Base-by-base conservation (phyloP, 2,888 invertebrate genomes). In the Clitarchus hookeri region DNA sequence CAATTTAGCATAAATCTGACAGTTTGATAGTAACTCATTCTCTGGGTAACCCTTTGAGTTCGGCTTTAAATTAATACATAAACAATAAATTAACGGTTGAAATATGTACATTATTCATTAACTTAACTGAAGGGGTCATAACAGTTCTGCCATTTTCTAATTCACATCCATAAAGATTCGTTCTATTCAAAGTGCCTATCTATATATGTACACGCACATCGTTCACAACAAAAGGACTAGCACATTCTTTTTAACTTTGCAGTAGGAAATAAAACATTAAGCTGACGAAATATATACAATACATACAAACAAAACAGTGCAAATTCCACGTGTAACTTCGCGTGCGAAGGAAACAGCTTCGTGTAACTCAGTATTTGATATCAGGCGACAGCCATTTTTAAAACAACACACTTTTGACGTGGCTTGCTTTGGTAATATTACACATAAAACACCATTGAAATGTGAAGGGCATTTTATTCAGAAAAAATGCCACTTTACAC, bases 151-250 rank as follows among this genome's bases (percentile, higher is more conserved):
- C 82, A 82, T 82, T 82, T 82, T 44, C 82, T 82, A 65, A 23
- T n/a, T 65, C n/a, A 8, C 23, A 65, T 65, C n/a, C n/a, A 65
- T 23, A 65, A 65, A 65, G 65, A 65, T 65, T 12, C 27, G 23
- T 82, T 36, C 27, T 85, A 85, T 36, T 54, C 65, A 83, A 82
- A 78, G 77, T 84, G 53, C 78, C 84, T 78, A 86, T 65, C 26
- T 84, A 84, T 84, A 83, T 86, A 86, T 83, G 44, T 83, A 85
- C 86, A 86, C 53, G 44, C 86, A 86, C 82, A 82, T 82, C 44
- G 44, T 82, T 85, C 86, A 85, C 86, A 86, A 86, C 84, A 82
- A 54, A 83, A 77, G 84, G 86, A 86, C 86, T 86, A 86, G 86
- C 85, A 86, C 79, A 53, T 44, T 85, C 85, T 82, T 86, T 3